Base-by-base conservation (phyloP, 2,888 invertebrate genomes). In the Sicus ferrugineus region DNA sequence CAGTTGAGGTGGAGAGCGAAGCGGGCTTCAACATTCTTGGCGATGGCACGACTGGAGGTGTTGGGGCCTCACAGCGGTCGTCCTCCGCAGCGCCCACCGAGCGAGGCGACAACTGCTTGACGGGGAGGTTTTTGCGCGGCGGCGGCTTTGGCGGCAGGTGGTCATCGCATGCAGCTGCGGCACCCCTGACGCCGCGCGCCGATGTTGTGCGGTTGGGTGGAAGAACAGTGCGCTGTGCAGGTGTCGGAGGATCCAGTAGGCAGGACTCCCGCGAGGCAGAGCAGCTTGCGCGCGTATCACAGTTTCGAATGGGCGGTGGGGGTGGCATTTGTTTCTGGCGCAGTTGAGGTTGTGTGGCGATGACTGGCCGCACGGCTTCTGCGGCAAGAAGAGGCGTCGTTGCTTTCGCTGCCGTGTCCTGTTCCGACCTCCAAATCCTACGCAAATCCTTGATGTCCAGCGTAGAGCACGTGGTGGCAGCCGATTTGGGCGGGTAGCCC, bases 151-250 rank as follows among this genome's bases (percentile, higher is more conserved):
- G 73, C 26, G 73, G 75, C 23, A 3, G 42, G 28, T 9, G 42
- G 31, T 6, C 68, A n/a, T 59, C 70, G 59, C 61, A 67, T 54
- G 48, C 11, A 16, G 64, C 64, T 42, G 63, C 59, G 48, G 28
- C 68, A 42, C 26, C 21, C 21, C 21, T 23, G 50, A 72, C 63
- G 69, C 72, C 69, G 9, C 78, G 76, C 14, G 78, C 81, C 7
- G 83, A 81, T 56, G 80, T 80, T 1, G 84, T 77, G 34, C 84
- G 82, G 34, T 77, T 74, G 71, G 77, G 79, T 66, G 78, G 78
- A 74, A 74, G 73, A 71, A 61, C 75, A 67, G 68, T 75, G 71
- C 70, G 80, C 70, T 77, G 75, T 56, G 71, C 78, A 56, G 73
- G 77, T 72, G 76, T 70, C 67, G 77, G 74, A 63, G 74, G 38